Conservation (phyloP, 2,113 vertebrate species). For the Oncorhynchus mykiss region DNA sequence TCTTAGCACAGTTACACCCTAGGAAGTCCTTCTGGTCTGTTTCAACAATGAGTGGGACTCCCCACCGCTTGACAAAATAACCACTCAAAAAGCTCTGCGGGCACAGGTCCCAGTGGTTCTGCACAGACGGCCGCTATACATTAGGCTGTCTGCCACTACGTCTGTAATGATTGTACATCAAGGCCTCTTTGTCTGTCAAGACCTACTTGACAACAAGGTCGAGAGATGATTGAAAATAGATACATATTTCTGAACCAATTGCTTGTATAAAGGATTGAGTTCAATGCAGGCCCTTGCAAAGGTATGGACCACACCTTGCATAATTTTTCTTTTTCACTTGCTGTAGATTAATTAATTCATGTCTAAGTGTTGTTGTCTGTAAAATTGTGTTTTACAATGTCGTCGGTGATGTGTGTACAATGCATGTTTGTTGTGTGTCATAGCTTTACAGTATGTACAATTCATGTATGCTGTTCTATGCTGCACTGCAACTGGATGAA, state of each 20-base stretch:
- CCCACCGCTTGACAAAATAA: background rate
- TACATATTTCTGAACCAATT: too few relatives aligned
- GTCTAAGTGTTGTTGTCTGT: too few relatives aligned
- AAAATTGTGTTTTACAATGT: too few relatives aligned
- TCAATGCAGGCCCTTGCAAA: background rate
- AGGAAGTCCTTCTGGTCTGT: background rate
- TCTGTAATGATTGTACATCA: background rate
- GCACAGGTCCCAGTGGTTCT: background rate
- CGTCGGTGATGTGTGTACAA: too few relatives aligned
- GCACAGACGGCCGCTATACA: background rate
- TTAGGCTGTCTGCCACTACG: background rate
- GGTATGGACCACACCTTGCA: background rate
- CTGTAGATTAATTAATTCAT: too few relatives aligned
- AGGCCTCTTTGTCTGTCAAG: background rate
- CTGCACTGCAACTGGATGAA: too few relatives aligned
- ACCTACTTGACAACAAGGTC: background rate
- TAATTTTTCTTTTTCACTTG: too few relatives aligned
- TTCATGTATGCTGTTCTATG: too few relatives aligned
- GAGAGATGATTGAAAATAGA: background rate
- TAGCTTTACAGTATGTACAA: too few relatives aligned
- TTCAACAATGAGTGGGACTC: background rate
- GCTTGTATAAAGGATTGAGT: background rate
- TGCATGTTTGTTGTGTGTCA: too few relatives aligned
- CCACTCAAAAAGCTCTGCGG: background rate
- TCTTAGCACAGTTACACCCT: background rate